These are phyloP conservation scores for Nemotelus nigrinus DNA, from an alignment of 2,888 invertebrate species.

Conservation along the genomic window DNA sequence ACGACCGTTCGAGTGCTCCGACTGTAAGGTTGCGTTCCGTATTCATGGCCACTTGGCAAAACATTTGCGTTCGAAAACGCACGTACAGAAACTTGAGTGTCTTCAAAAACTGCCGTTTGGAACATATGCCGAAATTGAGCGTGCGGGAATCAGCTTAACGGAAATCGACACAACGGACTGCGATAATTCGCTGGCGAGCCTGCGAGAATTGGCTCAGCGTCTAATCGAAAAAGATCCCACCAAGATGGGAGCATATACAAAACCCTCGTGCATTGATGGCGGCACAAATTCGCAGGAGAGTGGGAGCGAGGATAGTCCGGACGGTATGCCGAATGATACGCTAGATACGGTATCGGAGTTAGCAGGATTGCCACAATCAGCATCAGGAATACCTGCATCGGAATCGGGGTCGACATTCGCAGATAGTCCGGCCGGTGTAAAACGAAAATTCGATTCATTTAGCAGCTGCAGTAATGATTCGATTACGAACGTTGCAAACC, in stretches of 20 bases:
- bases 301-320: slow-evolving; percentile 50
- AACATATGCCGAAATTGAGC: slow-evolving; percentile 92
- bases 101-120: slow-evolving; percentile 93
- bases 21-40: slow-evolving; percentile 95
- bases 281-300: slow-evolving; percentile 46
- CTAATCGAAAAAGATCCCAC: slow-evolving; percentile 83
- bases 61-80: slow-evolving; percentile 95
- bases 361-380: not conserved
- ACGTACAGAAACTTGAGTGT: slow-evolving; percentile 93
- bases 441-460: slow-evolving; percentile 50
- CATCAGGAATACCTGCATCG: not conserved
- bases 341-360: not conserved
- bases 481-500: slow-evolving; percentile 17
- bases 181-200: slow-evolving; percentile 90
- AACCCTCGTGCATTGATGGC: slow-evolving; percentile 59
- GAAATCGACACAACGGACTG: slow-evolving; percentile 97
- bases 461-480: slow-evolving; percentile 49
- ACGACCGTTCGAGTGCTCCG: slow-evolving; percentile 93
- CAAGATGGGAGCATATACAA: slow-evolving; percentile 70
- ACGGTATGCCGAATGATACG: not conserved
- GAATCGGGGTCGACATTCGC: slow-evolving; percentile 1
- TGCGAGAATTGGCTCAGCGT: slow-evolving; percentile 82
- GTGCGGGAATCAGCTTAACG: slow-evolving; percentile 87
- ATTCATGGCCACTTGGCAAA: slow-evolving; percentile 97
- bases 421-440: slow-evolving; percentile 44